Evolutionary conservation across 2,797 vertebrate species (phyloP), one percentile per base, ranked within the genome.

Genomic region (Sebastes matsubarae): DNA sequence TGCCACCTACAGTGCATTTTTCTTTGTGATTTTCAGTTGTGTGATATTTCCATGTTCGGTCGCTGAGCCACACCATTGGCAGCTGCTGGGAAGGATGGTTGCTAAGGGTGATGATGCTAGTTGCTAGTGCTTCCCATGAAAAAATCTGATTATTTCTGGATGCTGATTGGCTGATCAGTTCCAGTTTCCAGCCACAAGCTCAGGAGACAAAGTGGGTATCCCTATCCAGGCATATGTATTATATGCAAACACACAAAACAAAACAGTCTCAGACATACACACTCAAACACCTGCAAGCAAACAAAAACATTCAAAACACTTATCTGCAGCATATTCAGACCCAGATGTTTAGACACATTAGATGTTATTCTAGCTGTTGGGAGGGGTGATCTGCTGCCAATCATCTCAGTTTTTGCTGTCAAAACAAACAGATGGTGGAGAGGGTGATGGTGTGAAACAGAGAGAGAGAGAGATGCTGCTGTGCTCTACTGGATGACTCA

Each of bases 401-500:
- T 85, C 57, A 76, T 85, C 36, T 76, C 69, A 58, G 42, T 72
- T 68, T 77, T 55, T 85, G 67, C 63, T 82, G 85, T 68, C 86
- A 81, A 72, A 88, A 73, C 81, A 89, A 84, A 80, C 52, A 77
- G 75, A 80, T 80, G 74, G 8, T 36, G 16, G 57, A 72, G 59
- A 83, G 59, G 65, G 29, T 75, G 82, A 80, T 36, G 55, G 60
- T 55, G 65, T 61, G 72, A 76, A 78, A 61, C 27, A 20, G 36
- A 72, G 63, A 75, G 58, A 75, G 60, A 75, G 60, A 63, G 70
- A 70, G 75, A 81, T 55, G 69, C 80, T 80, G 80, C 69, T 79
- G 59, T 67, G 60, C 72, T 86, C 72, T 18, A 71, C 80, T 66
- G 66, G 36, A 90, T 95, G 92, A 94, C 90, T 93, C 91, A 93